These are phyloP conservation scores for Orientallactaga sibirica DNA, from an alignment of 2,797 vertebrate genomes.

Conservation along the genomic window DNA sequence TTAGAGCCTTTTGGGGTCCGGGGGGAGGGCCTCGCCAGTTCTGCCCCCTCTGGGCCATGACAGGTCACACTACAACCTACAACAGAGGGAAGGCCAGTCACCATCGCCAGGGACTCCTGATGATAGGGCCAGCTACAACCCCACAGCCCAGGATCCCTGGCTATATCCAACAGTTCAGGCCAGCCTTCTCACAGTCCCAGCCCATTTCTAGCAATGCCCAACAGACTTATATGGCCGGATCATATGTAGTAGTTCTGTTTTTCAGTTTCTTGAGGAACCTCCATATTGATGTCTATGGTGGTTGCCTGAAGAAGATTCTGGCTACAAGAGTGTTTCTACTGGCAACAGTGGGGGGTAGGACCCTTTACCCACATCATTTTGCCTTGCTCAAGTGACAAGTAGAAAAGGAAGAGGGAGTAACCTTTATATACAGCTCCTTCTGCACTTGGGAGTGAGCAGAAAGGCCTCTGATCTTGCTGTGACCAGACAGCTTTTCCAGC, in stretches of 20 bases:
- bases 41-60: no score
- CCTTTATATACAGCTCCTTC: neutral
- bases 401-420: neutral
- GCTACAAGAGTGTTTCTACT: neutral
- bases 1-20: no score
- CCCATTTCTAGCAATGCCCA: no score
- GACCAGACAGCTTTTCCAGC: neutral
- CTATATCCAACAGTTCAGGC: no score
- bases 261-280: neutral
- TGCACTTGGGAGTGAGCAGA: neutral
- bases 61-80: no score
- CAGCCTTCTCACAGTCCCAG: no score
- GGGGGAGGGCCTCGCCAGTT: no score
- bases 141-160: no score
- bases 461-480: neutral
- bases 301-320: neutral
- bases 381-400: neutral
- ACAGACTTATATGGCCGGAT: neutral
- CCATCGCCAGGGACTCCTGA: no score
- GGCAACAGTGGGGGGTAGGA: neutral
- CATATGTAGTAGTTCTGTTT: neutral
- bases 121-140: no score
- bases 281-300: neutral
- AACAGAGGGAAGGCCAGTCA: no score
- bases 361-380: neutral